A percentile compares a stretch with the other conserved stretches of the same genome.
Conservation (phyloP, 2,113 vertebrate species). For the Chaetodon auriga region DNA sequence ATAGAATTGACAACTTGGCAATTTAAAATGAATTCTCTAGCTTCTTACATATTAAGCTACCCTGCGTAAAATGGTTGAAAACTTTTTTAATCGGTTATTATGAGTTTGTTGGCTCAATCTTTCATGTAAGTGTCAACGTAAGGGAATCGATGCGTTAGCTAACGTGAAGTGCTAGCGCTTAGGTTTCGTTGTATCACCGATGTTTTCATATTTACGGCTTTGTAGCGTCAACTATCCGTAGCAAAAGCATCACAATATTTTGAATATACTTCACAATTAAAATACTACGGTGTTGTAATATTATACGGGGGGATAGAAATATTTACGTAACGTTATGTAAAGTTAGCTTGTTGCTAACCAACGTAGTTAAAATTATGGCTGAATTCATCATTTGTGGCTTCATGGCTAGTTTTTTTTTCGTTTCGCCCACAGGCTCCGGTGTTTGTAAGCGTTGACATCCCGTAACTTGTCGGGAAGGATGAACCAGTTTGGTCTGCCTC, state of each 20-base stretch:
- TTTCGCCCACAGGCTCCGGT: not conserved
- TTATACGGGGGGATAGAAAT: rapidly evolving
- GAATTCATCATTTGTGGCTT: constrained; percentile 17
- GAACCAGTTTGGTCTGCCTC: not conserved
- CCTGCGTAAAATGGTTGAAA: not conserved
- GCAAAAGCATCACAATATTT: not conserved
- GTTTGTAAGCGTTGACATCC: not conserved
- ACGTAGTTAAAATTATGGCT: not conserved
- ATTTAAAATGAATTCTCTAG: rapidly evolving
- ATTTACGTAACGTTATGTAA: not conserved
- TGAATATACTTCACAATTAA: not conserved
- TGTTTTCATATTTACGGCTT: constrained; percentile 15
- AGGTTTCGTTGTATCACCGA: not conserved
- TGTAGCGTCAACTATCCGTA: not conserved
- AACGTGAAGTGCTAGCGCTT: not conserved
- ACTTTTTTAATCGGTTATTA: not conserved
- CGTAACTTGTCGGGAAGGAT: not conserved
- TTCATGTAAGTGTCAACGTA: not conserved
- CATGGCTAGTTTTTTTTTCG: not conserved
- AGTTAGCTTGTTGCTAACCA: constrained; percentile 4
- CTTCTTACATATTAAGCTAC: rapidly evolving
- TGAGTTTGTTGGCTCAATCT: too few species aligned
- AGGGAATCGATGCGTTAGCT: not conserved
- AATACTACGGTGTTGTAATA: rapidly evolving
- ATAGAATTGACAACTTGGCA: too few species aligned